Percentiles rank a stretch among this genome's conserved stretches.
Conservation (phyloP, 2,797 vertebrate genomes). For the Muscicapa comitata region DNA sequence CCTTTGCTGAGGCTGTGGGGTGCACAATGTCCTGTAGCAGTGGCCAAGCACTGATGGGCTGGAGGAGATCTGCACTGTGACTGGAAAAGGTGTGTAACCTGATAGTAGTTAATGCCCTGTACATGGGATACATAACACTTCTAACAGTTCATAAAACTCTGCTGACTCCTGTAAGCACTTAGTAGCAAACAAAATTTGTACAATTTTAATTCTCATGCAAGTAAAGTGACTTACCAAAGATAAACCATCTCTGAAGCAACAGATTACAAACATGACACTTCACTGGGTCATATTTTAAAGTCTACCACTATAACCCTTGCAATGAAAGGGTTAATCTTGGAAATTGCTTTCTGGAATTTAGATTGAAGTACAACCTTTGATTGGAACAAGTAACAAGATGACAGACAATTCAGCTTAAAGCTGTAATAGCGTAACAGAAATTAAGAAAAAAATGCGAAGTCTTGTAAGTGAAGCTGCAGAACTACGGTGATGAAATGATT, state of each 20-base stretch:
- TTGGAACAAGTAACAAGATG: background rate
- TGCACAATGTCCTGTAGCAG: background rate
- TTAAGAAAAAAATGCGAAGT: no score
- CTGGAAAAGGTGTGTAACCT: background rate
- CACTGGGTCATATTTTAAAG: background rate
- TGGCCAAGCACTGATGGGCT: background rate
- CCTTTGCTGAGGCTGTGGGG: background rate
- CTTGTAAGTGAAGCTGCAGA: background rate
- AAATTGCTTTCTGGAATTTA: background rate
- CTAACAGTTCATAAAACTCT: background rate
- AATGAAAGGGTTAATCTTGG: background rate
- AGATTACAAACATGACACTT: background rate
- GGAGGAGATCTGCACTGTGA: background rate
- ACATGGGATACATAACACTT: background rate
- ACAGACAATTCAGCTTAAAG: background rate
- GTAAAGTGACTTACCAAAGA: background rate
- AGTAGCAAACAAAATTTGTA: background rate
- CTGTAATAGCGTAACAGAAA: background rate
- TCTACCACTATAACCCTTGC: background rate
- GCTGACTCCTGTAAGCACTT: background rate
- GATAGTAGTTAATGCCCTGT: rapidly evolving
- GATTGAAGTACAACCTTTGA: background rate
- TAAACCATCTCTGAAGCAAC: background rate
- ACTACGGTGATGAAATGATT: background rate
- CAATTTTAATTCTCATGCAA: background rate